Evolutionary conservation across 2,888 invertebrate species (phyloP), one percentile per base, ranked within the genome.

Genomic region (Lysandra bellargus): DNA sequence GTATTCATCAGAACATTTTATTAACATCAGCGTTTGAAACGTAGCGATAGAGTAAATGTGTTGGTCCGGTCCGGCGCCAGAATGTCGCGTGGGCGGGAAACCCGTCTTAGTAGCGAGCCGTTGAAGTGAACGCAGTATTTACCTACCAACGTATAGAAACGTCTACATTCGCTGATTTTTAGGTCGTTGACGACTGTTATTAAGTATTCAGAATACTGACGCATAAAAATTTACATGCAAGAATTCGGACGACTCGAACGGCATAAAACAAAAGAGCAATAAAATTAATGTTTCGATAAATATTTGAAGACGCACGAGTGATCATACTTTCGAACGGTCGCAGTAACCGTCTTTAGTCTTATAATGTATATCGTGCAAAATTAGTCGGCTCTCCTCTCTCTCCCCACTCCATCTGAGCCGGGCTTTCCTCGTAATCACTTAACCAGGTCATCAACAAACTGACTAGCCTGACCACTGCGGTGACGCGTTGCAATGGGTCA

Each of bases 11-110:
- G 77, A 74, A 73, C 61, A 79, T 80, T 81, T 81, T 82, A 81
- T 81, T 80, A 82, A 81, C 80, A 80, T 77, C 81, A 81, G 78
- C 79, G 86, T 88, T 87, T 85, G 87, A 88, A 89, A 86, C 85
- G 84, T 85, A 86, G 86, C 87, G 88, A 88, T 88, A 87, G 86
- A 89, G 88, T 89, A 89, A 88, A 88, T 88, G 86, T 87, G 87
- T 85, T 83, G 83, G 83, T 87, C 87, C 88, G 89, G 86, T 85
- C 90, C 86, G 93, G 94, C 94, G 94, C 93, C 94, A 90, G 86
- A 83, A 88, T 88, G 93, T 93, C 94, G 94, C 91, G 93, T 93
- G 90, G 93, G 93, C 92, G 94, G 92, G 92, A 92, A 92, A 90
- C 94, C 93, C 92, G 93, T 94, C 92, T 91, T 89, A 85, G 87